A percentile compares a stretch with the other conserved stretches of the same genome.
Conservation (phyloP, 64 coral and sea anemone genomes). For the Pachyseris speciosa region DNA sequence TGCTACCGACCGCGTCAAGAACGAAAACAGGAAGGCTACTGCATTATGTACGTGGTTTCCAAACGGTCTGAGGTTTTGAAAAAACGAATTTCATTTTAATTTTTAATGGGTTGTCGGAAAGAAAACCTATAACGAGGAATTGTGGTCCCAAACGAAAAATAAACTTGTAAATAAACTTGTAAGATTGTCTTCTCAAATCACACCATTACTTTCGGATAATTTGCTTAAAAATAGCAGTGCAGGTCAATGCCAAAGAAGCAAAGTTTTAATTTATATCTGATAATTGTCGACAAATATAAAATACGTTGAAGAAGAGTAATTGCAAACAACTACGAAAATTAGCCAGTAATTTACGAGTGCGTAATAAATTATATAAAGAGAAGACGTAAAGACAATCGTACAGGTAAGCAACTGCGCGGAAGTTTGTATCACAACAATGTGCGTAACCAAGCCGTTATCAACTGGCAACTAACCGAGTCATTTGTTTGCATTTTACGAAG, state of each 20-base stretch:
- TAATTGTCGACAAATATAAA: not conserved
- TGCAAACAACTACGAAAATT: too few relatives aligned
- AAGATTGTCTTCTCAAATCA: not conserved
- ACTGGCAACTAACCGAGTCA: too few relatives aligned
- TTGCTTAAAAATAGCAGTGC: not conserved
- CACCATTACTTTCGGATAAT: not conserved
- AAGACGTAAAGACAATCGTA: too few relatives aligned
- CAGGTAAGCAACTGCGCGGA: too few relatives aligned
- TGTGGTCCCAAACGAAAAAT: not conserved
- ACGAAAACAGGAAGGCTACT: not conserved
- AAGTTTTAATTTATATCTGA: not conserved
- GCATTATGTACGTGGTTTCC: not conserved
- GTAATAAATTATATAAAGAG: too few relatives aligned
- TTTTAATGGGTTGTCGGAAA: constrained; percentile 1
- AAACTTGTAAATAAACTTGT: not conserved
- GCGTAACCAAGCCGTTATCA: too few relatives aligned
- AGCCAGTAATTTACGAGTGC: too few relatives aligned
- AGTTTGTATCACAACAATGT: too few relatives aligned
- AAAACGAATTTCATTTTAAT: not conserved
- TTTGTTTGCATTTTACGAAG: too few relatives aligned
- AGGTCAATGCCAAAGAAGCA: not conserved
- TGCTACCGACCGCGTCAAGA: not conserved
- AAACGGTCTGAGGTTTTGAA: not conserved
- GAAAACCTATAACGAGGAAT: constrained; percentile 8
- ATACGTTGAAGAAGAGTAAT: too few relatives aligned